These are phyloP conservation scores for Cyprinodon variegatus DNA, from an alignment of 2,113 vertebrate species.

Conservation along the genomic window DNA sequence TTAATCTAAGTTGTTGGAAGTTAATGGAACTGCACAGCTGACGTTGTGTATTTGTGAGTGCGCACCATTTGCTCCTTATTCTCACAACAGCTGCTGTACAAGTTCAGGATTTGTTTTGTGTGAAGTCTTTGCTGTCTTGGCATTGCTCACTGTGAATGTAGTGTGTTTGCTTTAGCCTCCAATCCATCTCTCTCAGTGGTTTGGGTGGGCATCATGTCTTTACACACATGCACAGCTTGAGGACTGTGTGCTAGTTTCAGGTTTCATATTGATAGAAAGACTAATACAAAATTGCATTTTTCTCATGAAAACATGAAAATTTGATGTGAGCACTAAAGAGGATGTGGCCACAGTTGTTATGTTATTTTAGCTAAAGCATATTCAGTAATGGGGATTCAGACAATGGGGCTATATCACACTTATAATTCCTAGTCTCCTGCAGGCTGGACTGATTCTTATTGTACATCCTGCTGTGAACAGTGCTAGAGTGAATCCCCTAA, in stretches of 20 bases:
- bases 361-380: background rate
- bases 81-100: conserved; percentile 69
- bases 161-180: conserved; percentile 30
- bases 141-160: conserved; percentile 32
- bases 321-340: background rate
- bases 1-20: conserved; percentile 32
- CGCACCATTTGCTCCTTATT: conserved; percentile 62
- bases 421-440: background rate
- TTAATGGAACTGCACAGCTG: conserved; percentile 45
- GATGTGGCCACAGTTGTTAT: background rate
- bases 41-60: conserved; percentile 31
- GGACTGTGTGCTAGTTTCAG: background rate
- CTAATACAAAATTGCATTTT: background rate
- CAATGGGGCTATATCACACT: background rate
- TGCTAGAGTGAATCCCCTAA: no score
- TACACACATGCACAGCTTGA: conserved; percentile 3
- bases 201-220: conserved; percentile 28
- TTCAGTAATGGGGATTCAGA: background rate
- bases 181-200: conserved; percentile 29
- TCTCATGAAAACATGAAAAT: background rate
- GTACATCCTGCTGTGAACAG: background rate
- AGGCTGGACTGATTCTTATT: background rate
- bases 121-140: conserved; percentile 57
- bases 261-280: background rate
- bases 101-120: conserved; percentile 64